Evolutionary conservation across 2,113 vertebrate genomes (phyloP).

Genomic region (Vidua chalybeata): DNA sequence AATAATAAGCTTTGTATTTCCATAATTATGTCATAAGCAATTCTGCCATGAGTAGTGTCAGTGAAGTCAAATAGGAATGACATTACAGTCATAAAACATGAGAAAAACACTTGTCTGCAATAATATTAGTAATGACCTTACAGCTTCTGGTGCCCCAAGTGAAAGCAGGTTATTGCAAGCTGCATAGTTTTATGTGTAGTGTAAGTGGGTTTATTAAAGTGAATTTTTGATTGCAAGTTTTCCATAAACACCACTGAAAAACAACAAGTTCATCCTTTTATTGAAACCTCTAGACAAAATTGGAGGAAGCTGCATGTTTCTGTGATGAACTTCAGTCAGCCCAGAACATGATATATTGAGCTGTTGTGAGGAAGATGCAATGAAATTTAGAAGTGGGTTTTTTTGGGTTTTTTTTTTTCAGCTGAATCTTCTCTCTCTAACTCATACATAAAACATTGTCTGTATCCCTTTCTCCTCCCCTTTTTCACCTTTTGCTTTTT

Average conservation of each 20-base stretch:
- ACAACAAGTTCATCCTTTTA: neutral
- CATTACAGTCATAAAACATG: slow-evolving; percentile 10
- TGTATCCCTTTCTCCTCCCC: neutral
- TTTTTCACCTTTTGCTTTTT: neutral
- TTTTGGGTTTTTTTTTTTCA: neutral
- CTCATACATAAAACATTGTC: neutral
- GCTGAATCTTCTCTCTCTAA: neutral
- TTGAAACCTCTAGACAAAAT: neutral
- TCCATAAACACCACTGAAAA: neutral
- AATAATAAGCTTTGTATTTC: slow-evolving; percentile 47
- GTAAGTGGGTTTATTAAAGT: neutral
- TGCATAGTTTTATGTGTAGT: neutral
- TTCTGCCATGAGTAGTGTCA: slow-evolving; percentile 43
- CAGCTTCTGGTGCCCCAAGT: neutral
- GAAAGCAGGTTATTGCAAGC: neutral
- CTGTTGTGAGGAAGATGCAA: neutral
- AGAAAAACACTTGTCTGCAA: slow-evolving; percentile 24
- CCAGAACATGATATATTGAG: neutral
- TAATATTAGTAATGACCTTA: slow-evolving; percentile 3
- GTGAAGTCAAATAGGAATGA: slow-evolving; percentile 49
- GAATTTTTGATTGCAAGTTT: neutral
- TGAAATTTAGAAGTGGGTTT: neutral
- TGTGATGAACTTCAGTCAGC: neutral
- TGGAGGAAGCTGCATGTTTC: neutral
- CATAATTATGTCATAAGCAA: slow-evolving; percentile 66